These are phyloP conservation scores for Oscheius onirici DNA, from an alignment of 2,888 invertebrate species.

Conservation along the genomic window DNA sequence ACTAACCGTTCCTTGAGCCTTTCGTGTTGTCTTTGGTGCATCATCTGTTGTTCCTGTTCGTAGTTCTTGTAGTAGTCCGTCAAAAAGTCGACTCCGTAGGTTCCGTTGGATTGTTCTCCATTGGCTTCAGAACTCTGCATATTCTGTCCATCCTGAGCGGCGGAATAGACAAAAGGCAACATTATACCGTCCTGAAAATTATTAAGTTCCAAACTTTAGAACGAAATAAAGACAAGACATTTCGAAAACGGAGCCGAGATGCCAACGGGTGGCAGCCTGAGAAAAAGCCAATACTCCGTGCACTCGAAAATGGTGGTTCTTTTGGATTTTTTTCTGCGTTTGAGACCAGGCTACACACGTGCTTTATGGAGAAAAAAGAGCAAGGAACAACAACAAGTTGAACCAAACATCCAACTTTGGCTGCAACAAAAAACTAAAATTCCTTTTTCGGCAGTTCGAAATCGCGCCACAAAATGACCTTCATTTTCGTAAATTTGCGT, in stretches of 20 bases:
- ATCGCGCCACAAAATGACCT: too few species aligned
- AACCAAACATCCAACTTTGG: too few species aligned
- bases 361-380: too few species aligned
- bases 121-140: not conserved
- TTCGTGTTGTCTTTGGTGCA: slow-evolving; percentile 20
- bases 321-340: not conserved
- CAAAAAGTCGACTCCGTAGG: slow-evolving; percentile 1
- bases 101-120: not conserved
- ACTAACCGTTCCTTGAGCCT: slow-evolving; percentile 13
- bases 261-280: not conserved
- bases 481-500: too few species aligned
- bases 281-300: not conserved
- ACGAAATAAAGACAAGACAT: not conserved
- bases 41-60: slow-evolving; percentile 9
- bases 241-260: not conserved
- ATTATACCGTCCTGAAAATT: not conserved
- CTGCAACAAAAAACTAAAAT: too few species aligned
- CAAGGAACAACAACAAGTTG: too few species aligned
- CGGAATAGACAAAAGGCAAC: slow-evolving; percentile 22
- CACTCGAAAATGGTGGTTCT: too few species aligned
- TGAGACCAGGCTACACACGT: too few species aligned
- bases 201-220: not conserved
- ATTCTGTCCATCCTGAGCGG: not conserved
- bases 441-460: too few species aligned
- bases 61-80: slow-evolving; percentile 27